Base-by-base conservation (phyloP, 2,113 vertebrate genomes). In the Chascanopsetta lugubris region DNA sequence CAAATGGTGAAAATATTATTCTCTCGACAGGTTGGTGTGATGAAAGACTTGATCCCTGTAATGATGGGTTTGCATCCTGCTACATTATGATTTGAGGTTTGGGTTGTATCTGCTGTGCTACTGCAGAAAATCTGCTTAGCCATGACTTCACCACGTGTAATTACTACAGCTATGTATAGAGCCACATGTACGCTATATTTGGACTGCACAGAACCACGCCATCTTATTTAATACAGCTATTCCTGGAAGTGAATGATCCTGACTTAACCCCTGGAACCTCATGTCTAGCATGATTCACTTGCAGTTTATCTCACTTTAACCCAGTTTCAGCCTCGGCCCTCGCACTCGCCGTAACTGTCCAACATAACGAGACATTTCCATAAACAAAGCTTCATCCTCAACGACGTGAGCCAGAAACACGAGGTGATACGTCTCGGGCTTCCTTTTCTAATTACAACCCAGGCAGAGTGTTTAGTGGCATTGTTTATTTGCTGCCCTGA, bases 1-100 rank as follows among this genome's bases (percentile, higher is more conserved):
- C 45, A 77, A 77, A 83, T 78, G 13, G 2, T 57, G 62, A 79
- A 86, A 86, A 87, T 85, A 85, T 85, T 75, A 57, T 85, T 83
- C 58, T 13, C 54, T 36, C 8, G 0, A 17, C 46, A 38, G 55
- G 68, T 64, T 82, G 67, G 60, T 18, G 11, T n/a, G 62, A 65
- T 77, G 51, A 66, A 61, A 27, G 8, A 0, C 21, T 60, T 79
- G 57, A 89, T 79, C 66, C 77, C 17, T 61, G 27, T 85, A 80
- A 88, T 88, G 63, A 85, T 22, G 45, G 70, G 75, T 77, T 79
- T 81, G 60, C 34, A 15, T 8, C 43, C 63, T 30, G 58, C 67
- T 77, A 74, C 59, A 17, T 85, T 76, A 48, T 74, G 68, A 79
- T 81, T 69, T 43, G 54, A 34, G 77, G 74, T 73, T 82, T 73